Evolutionary conservation across 2,797 vertebrate genomes (phyloP).

Genomic region (Myotis planiceps): DNA sequence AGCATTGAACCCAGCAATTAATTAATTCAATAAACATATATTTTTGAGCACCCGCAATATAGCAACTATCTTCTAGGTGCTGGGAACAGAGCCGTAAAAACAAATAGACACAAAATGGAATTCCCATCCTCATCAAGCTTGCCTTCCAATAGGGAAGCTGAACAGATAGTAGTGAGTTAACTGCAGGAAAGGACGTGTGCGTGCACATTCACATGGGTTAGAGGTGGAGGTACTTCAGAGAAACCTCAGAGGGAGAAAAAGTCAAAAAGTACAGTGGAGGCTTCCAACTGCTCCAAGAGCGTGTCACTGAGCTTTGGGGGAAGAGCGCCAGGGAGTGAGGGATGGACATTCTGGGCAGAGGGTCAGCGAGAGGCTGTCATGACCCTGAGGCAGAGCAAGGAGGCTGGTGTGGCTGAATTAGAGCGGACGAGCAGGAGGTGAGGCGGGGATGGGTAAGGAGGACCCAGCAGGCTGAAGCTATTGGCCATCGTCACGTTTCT

Average conservation of each 20-base stretch:
- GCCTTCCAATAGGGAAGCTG: neutral
- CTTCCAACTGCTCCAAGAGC: neutral
- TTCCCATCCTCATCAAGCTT: neutral
- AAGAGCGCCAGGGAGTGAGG: neutral
- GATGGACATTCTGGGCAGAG: neutral
- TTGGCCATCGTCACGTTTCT: neutral
- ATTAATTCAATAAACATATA: neutral
- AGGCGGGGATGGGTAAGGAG: neutral
- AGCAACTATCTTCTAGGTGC: neutral
- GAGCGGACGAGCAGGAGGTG: fast-evolving
- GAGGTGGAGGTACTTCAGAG: neutral
- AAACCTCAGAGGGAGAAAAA: neutral
- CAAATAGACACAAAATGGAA: neutral
- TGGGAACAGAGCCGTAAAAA: neutral
- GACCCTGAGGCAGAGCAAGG: neutral
- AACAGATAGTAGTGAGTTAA: neutral
- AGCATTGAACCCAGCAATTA: neutral
- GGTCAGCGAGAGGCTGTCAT: neutral
- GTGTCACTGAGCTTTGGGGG: neutral
- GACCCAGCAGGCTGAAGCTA: fast-evolving
- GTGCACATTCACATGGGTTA: neutral
- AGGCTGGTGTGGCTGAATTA: neutral
- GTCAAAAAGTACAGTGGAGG: neutral
- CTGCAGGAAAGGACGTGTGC: neutral
- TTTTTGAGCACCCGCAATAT: neutral